Evolutionary conservation across 1,140 invertebrate genomes (phyloP).

Genomic region (Drosophila insularis): DNA sequence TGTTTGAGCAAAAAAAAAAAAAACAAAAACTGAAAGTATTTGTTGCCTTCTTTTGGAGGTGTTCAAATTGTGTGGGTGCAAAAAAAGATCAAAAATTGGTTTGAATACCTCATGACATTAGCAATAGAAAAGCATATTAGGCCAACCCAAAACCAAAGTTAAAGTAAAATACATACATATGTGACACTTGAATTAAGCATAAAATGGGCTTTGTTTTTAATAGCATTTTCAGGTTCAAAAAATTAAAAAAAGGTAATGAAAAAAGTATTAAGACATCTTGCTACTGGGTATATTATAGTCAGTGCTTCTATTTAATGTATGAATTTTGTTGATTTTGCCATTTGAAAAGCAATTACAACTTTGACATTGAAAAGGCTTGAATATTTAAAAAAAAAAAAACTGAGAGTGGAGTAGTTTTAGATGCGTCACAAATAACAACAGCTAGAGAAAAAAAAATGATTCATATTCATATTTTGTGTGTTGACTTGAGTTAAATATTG

Average conservation of each 20-base stretch:
- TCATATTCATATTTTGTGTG: constrained; percentile 28
- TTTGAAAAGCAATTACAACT: constrained; percentile 54
- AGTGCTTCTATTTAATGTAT: not conserved
- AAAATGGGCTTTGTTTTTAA: too few relatives aligned
- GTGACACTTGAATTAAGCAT: too few relatives aligned
- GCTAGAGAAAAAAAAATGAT: constrained; percentile 27
- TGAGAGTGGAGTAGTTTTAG: constrained; percentile 23
- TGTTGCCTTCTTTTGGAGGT: constrained; percentile 11
- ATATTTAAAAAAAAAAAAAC: not conserved
- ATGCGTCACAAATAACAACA: constrained; percentile 38
- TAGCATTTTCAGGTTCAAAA: too few relatives aligned
- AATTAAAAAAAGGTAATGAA: too few relatives aligned
- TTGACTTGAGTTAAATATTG: constrained; percentile 42
- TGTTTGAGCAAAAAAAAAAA: constrained; percentile 52
- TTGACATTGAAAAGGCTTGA: constrained; percentile 69
- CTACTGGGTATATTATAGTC: not conserved
- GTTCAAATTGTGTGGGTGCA: constrained; percentile 55
- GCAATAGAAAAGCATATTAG: not conserved
- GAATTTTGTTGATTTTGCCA: not conserved
- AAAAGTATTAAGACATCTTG: not conserved
- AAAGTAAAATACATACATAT: too few relatives aligned
- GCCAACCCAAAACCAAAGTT: not conserved
- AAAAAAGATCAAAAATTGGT: constrained; percentile 12
- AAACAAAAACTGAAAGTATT: constrained; percentile 46
- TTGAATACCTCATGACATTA: not conserved